A percentile compares a stretch with the other conserved stretches of the same genome.
Conservation (phyloP, 2,888 invertebrate species). For the Syritta pipiens region DNA sequence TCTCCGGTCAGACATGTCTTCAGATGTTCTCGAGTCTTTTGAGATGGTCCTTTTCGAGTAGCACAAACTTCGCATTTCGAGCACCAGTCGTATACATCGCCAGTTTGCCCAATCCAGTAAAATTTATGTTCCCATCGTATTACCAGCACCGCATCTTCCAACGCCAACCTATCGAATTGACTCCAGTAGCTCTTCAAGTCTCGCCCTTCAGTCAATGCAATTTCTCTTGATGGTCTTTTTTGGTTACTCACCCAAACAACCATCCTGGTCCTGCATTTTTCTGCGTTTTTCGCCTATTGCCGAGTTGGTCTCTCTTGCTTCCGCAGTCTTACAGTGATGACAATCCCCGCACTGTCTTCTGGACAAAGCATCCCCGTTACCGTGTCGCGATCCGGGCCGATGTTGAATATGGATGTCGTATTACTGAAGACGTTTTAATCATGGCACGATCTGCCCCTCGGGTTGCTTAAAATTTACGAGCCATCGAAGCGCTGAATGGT, state of each 20-base stretch:
- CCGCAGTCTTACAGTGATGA: background rate
- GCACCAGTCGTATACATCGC: background rate
- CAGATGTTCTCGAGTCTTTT: background rate
- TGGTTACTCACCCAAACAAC: background rate
- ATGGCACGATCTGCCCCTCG: slow-evolving; percentile 71
- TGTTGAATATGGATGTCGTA: slow-evolving; percentile 23
- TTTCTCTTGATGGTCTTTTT: background rate
- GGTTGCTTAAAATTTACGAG: slow-evolving; percentile 73
- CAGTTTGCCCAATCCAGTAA: slow-evolving; percentile 5
- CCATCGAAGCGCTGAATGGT: slow-evolving; percentile 74
- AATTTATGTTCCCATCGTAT: background rate
- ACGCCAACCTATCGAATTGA: background rate
- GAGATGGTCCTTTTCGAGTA: background rate
- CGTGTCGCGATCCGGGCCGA: slow-evolving; percentile 54
- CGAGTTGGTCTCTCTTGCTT: background rate
- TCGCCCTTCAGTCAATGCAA: background rate
- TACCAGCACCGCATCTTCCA: background rate
- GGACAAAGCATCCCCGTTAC: slow-evolving; percentile 66
- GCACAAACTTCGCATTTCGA: background rate
- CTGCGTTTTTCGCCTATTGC: background rate
- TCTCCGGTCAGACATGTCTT: background rate
- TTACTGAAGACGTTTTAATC: slow-evolving; percentile 71
- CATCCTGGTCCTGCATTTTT: background rate
- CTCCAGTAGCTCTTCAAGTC: background rate
- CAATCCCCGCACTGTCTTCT: background rate